These are phyloP conservation scores for Ammospiza caudacuta DNA, from an alignment of 2,113 vertebrate genomes.

Conservation along the genomic window DNA sequence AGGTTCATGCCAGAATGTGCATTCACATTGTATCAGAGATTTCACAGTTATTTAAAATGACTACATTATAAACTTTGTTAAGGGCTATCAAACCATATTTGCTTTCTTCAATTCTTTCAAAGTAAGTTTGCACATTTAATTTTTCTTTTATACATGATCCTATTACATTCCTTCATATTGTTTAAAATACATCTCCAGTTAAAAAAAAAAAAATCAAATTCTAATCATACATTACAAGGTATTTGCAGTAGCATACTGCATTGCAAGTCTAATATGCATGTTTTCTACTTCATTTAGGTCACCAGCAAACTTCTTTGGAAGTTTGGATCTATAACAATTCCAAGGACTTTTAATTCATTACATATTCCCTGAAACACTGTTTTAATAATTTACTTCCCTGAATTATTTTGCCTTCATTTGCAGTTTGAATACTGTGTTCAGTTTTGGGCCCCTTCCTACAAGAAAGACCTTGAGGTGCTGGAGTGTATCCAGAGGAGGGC, in stretches of 20 bases:
- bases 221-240: background rate
- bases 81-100: background rate
- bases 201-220: background rate
- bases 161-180: background rate
- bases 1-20: background rate
- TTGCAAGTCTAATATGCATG: background rate
- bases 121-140: background rate
- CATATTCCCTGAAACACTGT: background rate
- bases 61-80: background rate
- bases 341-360: background rate
- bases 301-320: background rate
- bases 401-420: background rate
- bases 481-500: background rate
- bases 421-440: background rate
- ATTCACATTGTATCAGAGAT: background rate
- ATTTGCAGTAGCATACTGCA: background rate
- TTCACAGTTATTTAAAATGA: background rate
- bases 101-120: background rate
- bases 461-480: background rate
- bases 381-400: background rate
- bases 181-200: background rate
- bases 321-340: background rate
- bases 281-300: background rate
- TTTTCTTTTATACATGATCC: background rate
- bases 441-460: background rate